Evolutionary conservation across 1,140 invertebrate genomes (phyloP).

Genomic region (Apis florea): DNA sequence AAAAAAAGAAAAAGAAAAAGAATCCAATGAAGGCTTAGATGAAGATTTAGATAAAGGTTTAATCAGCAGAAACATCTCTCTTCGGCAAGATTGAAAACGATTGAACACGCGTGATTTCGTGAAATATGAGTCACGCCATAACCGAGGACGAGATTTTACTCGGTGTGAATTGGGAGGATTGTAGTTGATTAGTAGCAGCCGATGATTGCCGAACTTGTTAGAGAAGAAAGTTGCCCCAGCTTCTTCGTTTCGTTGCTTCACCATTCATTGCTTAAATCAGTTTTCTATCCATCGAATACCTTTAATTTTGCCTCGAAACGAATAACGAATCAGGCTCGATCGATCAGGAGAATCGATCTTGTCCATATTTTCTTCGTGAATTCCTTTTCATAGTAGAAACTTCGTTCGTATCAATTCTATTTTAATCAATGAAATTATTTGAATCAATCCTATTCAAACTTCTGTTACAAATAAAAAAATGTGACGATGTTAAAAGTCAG

Average conservation of each 20-base stretch:
- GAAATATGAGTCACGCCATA: conserved; percentile 21
- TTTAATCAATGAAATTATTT: too few relatives aligned
- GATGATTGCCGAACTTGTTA: conserved; percentile 31
- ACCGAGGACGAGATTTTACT: too few relatives aligned
- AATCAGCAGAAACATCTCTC: neutral
- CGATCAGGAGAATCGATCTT: neutral
- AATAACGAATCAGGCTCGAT: neutral
- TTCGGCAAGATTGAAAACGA: neutral
- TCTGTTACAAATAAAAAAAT: too few relatives aligned
- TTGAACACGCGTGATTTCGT: neutral
- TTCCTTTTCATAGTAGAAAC: too few relatives aligned
- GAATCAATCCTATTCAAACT: too few relatives aligned
- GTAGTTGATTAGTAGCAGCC: conserved; percentile 24
- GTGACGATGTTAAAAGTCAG: too few relatives aligned
- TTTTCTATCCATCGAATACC: conserved; percentile 8
- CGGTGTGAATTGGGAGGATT: conserved; percentile 14
- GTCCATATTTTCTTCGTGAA: neutral
- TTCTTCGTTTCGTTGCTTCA: neutral
- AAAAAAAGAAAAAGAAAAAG: neutral
- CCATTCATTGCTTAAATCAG: neutral
- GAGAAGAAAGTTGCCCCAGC: conserved; percentile 19
- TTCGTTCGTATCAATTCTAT: too few relatives aligned
- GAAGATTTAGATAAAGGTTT: neutral
- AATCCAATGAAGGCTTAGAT: neutral
- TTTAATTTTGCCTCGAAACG: conserved; percentile 12